Evolutionary conservation across 1,140 invertebrate species (phyloP).

Genomic region (Daktulosphaira vitifoliae): DNA sequence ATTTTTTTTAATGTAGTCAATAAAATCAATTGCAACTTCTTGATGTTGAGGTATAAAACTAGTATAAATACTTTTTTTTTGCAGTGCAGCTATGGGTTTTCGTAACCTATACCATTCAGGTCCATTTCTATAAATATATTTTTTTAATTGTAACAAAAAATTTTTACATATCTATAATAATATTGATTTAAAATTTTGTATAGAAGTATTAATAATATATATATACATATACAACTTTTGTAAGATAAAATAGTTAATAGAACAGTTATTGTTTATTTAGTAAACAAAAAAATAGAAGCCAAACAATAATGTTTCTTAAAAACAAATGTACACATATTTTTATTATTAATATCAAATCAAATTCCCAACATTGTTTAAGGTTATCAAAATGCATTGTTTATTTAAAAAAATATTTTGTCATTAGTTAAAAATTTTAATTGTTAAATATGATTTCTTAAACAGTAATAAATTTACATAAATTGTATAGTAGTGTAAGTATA

Average conservation of each 20-base stretch:
- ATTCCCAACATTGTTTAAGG: background rate
- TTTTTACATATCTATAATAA: no score
- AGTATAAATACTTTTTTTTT: slow-evolving; percentile 39
- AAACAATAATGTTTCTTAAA: background rate
- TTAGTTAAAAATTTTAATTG: no score
- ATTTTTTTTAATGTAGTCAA: slow-evolving; percentile 40
- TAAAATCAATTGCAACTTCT: slow-evolving; percentile 40
- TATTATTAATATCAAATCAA: background rate
- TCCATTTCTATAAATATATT: slow-evolving; percentile 39
- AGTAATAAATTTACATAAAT: background rate
- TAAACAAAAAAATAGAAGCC: background rate
- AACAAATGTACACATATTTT: background rate
- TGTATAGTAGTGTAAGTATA: no score
- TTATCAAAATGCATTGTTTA: no score
- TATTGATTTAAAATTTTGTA: no score
- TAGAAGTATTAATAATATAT: no score
- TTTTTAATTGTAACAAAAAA: background rate
- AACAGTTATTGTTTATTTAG: background rate
- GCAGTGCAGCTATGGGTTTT: slow-evolving; percentile 40
- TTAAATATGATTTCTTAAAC: no score
- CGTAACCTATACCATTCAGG: slow-evolving; percentile 43
- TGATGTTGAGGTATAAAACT: slow-evolving; percentile 39
- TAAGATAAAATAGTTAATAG: no score
- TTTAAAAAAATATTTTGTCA: no score
- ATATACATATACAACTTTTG: no score